These are phyloP conservation scores for Centruroides vittatus DNA, from an alignment of 1,140 invertebrate species.

Conservation along the genomic window DNA sequence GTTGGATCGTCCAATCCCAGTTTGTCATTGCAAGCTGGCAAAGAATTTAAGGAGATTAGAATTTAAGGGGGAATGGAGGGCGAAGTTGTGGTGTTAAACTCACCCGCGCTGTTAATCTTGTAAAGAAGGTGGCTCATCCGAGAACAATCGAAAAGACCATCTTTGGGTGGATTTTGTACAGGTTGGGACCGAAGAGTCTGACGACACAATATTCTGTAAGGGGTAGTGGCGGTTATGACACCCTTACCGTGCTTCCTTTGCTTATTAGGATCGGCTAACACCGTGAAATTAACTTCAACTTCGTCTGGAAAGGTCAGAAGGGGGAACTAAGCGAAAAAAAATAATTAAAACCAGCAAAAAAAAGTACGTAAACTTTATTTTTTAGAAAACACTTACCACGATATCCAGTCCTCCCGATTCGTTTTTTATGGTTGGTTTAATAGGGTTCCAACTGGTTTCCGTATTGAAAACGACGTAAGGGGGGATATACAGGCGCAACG, in stretches of 20 bases:
- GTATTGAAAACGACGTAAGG: slow-evolving; percentile 11
- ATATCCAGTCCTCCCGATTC: slow-evolving; percentile 14
- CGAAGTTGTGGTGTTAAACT: background rate
- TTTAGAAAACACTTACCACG: slow-evolving; percentile 7
- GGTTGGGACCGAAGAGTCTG: slow-evolving; percentile 7
- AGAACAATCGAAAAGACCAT: slow-evolving; percentile 11
- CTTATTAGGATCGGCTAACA: slow-evolving; percentile 18
- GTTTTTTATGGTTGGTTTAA: slow-evolving; percentile 1
- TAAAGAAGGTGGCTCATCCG: slow-evolving; percentile 14
- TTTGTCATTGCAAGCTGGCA: slow-evolving; percentile 14
- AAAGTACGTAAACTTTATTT: too few relatives aligned
- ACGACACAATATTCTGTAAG: slow-evolving; percentile 16
- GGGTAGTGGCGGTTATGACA: slow-evolving; percentile 14
- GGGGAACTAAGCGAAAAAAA: slow-evolving; percentile 6
- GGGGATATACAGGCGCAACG: slow-evolving; percentile 13
- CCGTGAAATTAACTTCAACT: slow-evolving; percentile 14
- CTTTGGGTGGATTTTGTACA: slow-evolving; percentile 3
- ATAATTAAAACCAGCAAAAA: too few relatives aligned
- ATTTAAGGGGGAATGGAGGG: background rate
- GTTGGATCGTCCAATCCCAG: slow-evolving; percentile 11
- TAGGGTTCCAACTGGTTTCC: slow-evolving; percentile 7
- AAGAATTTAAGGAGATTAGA: background rate
- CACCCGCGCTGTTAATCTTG: slow-evolving; percentile 17
- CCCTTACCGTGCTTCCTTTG: slow-evolving; percentile 16
- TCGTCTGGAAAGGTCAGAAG: slow-evolving; percentile 17